Evolutionary conservation across 2,888 invertebrate species (phyloP).

Genomic region (Alviniconcha strummeri): DNA sequence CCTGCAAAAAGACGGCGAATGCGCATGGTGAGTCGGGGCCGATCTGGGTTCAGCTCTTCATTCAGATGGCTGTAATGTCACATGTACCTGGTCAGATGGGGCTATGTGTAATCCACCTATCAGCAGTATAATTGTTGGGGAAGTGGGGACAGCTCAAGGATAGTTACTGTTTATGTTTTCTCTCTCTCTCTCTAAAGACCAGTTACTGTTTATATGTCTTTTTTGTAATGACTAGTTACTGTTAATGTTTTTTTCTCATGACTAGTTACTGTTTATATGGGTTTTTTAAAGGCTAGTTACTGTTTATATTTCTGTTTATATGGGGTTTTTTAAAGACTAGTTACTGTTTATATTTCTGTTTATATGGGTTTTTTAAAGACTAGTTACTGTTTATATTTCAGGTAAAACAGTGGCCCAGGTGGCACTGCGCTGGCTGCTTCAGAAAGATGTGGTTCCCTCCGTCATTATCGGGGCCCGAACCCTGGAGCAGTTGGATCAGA

Average conservation of each 20-base stretch:
- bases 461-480: slow-evolving; percentile 65
- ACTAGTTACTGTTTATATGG: no score
- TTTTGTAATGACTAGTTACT: no score
- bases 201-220: no score
- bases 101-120: neutral
- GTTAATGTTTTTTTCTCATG: neutral
- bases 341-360: no score
- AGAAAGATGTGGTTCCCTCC: slow-evolving; percentile 59
- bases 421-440: slow-evolving; percentile 63
- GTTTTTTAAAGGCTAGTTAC: no score
- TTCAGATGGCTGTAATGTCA: no score
- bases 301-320: no score
- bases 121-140: neutral
- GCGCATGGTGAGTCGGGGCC: neutral
- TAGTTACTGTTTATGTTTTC: neutral
- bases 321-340: no score
- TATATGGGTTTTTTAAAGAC: no score
- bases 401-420: slow-evolving; percentile 60
- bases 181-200: no score
- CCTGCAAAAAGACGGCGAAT: neutral
- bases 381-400: slow-evolving; percentile 26
- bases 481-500: slow-evolving; percentile 61
- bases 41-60: neutral
- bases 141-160: neutral
- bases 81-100: neutral